These are phyloP conservation scores for Heliothis peltigera DNA, from an alignment of 2,888 invertebrate species.

Conservation along the genomic window DNA sequence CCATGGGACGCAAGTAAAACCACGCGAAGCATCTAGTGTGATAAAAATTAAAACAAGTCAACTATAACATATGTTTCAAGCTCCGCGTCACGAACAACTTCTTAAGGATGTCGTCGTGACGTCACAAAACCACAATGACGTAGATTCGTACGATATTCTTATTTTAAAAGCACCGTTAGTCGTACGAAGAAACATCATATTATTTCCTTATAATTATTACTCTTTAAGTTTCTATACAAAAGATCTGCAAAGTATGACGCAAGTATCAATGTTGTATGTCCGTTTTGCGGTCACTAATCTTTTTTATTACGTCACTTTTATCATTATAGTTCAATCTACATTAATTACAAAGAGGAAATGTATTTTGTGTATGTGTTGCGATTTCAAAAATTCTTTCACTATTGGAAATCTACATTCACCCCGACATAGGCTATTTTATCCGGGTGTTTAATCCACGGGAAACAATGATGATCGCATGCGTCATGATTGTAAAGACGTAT, in stretches of 20 bases:
- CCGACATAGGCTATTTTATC: too few species aligned
- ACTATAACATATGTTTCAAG: too few species aligned
- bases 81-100: background rate
- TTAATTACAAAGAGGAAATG: too few species aligned
- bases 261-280: background rate
- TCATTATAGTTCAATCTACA: background rate
- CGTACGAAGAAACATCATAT: background rate
- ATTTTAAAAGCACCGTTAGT: background rate
- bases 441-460: too few species aligned
- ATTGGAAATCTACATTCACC: too few species aligned
- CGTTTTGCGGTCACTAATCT: background rate
- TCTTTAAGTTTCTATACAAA: background rate
- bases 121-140: constrained; percentile 22
- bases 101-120: constrained; percentile 7
- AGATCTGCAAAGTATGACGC: background rate
- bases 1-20: too few species aligned
- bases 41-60: too few species aligned
- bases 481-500: constrained; percentile 1
- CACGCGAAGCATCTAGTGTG: too few species aligned
- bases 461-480: background rate
- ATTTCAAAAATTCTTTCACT: too few species aligned
- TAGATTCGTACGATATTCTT: background rate
- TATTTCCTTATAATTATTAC: background rate
- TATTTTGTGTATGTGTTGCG: too few species aligned
- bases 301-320: constrained; percentile 1